Base-by-base conservation (phyloP, 2,797 vertebrate genomes). In the Betta splendens region DNA sequence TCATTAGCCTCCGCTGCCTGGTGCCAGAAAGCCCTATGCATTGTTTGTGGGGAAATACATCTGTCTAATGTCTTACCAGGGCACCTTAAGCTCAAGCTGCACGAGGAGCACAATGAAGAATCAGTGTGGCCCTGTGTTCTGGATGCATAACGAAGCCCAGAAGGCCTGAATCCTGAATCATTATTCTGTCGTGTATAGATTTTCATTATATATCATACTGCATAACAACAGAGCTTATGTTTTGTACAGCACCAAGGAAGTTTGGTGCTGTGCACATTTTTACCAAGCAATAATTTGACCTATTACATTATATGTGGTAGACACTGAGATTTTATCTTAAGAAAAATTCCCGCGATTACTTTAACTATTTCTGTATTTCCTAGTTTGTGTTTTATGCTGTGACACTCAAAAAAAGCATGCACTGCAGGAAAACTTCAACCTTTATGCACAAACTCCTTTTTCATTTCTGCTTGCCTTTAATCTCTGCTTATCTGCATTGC, bases 11-110 rank as follows among this genome's bases (percentile, higher is more conserved):
- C 39, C 3, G 9, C 38, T 15, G 39, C 36, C 51, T 45, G 36
- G 26, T 63, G 75, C 72, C 76, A 72, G 48, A 78, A 77, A 82
- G 62, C 64, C 51, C 40, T 38, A 58, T 71, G 77, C 79, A 80
- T 76, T 68, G 60, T 53, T 58, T 70, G 60, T 67, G 65, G 68
- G 58, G 70, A 73, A 76, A 79, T 74, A 83, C 56, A 73, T 31
- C 29, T 45, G 29, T 33, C 32, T 62, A 58, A 80, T 51, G 43
- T 77, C 57, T 79, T 26, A 50, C 57, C 64, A 8, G 44, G 45
- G 51, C 44, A 68, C 64, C 47, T 66, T 59, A 54, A 73, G 68
- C 57, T 47, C n/a, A n/a, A n/a, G 3, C 31, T 52, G 56, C 40
- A 40, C 35, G 28, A 28, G 39, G n/a, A 58, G 43, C 18, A 2